phyloP scores from a whole-genome alignment of 1,140 invertebrate species.

The Macrosteles quadrilineatus region DNA sequence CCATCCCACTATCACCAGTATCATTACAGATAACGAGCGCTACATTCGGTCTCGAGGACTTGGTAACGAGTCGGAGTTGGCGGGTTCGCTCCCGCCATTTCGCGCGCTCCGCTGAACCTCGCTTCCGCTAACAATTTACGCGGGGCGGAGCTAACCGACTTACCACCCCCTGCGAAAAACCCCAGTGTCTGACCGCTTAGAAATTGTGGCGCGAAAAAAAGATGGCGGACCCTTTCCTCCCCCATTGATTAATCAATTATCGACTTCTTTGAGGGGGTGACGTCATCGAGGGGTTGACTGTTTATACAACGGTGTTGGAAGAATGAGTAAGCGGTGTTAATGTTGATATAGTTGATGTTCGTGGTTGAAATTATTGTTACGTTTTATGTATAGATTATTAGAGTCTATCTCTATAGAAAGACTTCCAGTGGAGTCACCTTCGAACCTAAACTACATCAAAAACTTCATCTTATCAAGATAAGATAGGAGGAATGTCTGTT shows the following conservation, averaged over 20 bases:
- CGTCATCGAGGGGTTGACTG: too few species aligned
- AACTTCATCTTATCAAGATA: too few species aligned
- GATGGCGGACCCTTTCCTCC: neutral
- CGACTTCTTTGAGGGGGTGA: neutral
- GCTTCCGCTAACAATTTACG: neutral
- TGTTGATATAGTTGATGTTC: too few species aligned
- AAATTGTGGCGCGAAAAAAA: neutral
- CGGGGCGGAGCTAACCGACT: slow-evolving; percentile 2
- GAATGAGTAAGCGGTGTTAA: too few species aligned
- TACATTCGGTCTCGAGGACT: neutral
- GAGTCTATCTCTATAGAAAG: too few species aligned
- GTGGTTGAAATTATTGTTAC: too few species aligned
- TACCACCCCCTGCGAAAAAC: neutral
- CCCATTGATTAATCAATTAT: slow-evolving; percentile 10
- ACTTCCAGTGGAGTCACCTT: too few species aligned
- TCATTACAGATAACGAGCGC: neutral
- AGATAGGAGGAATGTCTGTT: too few species aligned
- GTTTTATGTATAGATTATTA: too few species aligned
- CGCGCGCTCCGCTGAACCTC: neutral
- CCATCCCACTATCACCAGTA: too few species aligned
- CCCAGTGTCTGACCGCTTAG: neutral
- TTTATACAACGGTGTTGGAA: too few species aligned
- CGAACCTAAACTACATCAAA: too few species aligned
- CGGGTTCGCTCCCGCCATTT: neutral
- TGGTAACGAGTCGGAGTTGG: neutral